A percentile compares a stretch with the other conserved stretches of the same genome.
Conservation (phyloP, 2,888 invertebrate genomes). For the Pelosia muscerda region DNA sequence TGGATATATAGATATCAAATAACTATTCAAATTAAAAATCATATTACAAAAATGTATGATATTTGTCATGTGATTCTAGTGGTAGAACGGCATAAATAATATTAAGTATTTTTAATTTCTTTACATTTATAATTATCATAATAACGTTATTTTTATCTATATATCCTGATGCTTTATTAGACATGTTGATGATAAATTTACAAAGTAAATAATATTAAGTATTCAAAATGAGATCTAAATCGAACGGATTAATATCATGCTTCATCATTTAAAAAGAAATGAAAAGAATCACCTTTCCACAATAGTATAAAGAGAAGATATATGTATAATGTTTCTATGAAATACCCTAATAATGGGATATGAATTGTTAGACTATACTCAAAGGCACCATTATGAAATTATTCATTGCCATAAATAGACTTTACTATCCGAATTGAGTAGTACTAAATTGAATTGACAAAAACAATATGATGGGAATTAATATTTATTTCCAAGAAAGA, state of each 20-base stretch:
- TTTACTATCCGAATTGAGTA: too few species aligned
- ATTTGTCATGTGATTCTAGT: not conserved
- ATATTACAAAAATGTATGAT: not conserved
- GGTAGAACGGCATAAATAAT: too few species aligned
- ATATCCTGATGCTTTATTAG: not conserved
- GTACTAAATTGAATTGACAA: not conserved
- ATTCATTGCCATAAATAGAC: not conserved
- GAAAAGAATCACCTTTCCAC: not conserved
- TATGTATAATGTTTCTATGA: not conserved
- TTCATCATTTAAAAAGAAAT: not conserved
- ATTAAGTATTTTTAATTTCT: too few species aligned
- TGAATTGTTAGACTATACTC: not conserved
- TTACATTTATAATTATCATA: not conserved
- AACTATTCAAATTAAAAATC: not conserved
- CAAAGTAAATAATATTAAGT: not conserved
- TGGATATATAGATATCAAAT: not conserved
- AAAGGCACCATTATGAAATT: constrained; percentile 3
- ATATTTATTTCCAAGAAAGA: not conserved
- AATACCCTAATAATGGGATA: not conserved
- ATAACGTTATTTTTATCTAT: not conserved
- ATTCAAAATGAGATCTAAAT: not conserved
- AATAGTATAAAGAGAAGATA: not conserved
- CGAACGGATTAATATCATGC: not conserved
- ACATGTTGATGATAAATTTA: not conserved
- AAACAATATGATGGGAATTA: not conserved